Evolutionary conservation across 1,140 invertebrate species (phyloP), one percentile per base, ranked within the genome.

Genomic region (Calephelis virginiensis): DNA sequence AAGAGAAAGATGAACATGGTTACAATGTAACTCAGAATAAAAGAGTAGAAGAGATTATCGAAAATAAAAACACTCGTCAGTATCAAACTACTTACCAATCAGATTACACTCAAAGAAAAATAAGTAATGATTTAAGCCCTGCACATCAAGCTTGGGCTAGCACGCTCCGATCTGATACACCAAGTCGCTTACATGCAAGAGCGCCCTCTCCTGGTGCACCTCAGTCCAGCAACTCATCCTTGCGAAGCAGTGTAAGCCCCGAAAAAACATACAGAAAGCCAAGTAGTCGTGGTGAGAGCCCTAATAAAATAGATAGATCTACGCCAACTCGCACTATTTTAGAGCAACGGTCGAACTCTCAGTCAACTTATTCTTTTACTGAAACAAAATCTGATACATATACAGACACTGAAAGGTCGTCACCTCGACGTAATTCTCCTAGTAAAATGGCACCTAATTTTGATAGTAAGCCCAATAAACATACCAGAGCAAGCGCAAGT

Each of bases 71-170:
- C 7, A 80, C 70, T 47, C 81, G 92, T 28, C 86, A 93, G 71
- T 94, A 94, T 76, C 84, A 92, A 63, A 94, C 93, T 10, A 94
- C 93, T 2, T 94, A 94, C 72, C 87, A 93, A 74, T 86, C 85
- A 46, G 93, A 94, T 68, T 94, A 90, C 70, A 89, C 87, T 12
- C 91, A 83, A 64, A 93, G 92, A 64, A 92, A 92, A 72, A 93
- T 95, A 46, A 94, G 93, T 68, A 91, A 92, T 61, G 93, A 94
- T 70, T 91, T 93, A 63, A 95, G 94, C 78, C 93, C 94, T 8
- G 93, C 94, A 17, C 95, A 95, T 79, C 92, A 95, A 71, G 94
- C 94, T 6, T 95, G 95, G 89, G 95, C 94, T 4, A 93, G 94
- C 65, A 94, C 94, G 43, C 84, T 95, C 46, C 92, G 95, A 60